These are phyloP conservation scores for Macrostomum lignano DNA, from an alignment of 1,140 invertebrate species.

Conservation along the genomic window DNA sequence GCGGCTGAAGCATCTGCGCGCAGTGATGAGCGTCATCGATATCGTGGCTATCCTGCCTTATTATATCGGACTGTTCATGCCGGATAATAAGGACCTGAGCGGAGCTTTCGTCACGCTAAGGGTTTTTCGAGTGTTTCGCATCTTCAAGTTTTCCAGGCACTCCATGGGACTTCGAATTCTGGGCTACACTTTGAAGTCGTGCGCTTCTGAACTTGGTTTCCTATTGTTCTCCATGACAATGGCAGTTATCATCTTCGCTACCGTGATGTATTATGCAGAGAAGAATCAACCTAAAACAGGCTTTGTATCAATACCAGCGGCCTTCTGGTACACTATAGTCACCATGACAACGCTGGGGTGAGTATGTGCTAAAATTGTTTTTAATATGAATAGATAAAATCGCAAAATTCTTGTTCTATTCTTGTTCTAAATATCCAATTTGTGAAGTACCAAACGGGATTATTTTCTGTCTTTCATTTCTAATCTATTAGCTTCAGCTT, in stretches of 20 bases:
- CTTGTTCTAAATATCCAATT: no score
- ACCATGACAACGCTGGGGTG: slow-evolving; percentile 96
- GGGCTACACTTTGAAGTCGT: slow-evolving; percentile 91
- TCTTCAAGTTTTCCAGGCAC: slow-evolving; percentile 98
- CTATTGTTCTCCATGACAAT: slow-evolving; percentile 93
- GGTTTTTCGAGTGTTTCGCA: slow-evolving; percentile 83
- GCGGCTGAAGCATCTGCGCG: slow-evolving; percentile 78
- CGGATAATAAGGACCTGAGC: slow-evolving; percentile 88
- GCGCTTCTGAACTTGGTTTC: slow-evolving; percentile 93
- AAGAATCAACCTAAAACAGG: slow-evolving; percentile 74
- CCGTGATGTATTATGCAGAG: slow-evolving; percentile 98
- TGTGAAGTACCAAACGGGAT: no score
- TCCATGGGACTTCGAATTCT: slow-evolving; percentile 89
- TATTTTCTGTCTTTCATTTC: no score
- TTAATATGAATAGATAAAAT: no score
- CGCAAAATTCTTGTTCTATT: no score
- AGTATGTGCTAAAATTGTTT: no score
- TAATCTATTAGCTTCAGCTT: no score
- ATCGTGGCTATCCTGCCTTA: slow-evolving; percentile 96
- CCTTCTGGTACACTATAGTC: slow-evolving; percentile 99
- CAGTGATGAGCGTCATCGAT: slow-evolving; percentile 95
- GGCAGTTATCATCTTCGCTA: slow-evolving; percentile 99
- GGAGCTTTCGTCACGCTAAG: slow-evolving; percentile 91
- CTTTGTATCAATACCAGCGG: slow-evolving; percentile 91
- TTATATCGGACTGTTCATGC: slow-evolving; percentile 82